These are phyloP conservation scores for Lindbergichthys nudifrons DNA, from an alignment of 2,797 vertebrate genomes.

Conservation along the genomic window DNA sequence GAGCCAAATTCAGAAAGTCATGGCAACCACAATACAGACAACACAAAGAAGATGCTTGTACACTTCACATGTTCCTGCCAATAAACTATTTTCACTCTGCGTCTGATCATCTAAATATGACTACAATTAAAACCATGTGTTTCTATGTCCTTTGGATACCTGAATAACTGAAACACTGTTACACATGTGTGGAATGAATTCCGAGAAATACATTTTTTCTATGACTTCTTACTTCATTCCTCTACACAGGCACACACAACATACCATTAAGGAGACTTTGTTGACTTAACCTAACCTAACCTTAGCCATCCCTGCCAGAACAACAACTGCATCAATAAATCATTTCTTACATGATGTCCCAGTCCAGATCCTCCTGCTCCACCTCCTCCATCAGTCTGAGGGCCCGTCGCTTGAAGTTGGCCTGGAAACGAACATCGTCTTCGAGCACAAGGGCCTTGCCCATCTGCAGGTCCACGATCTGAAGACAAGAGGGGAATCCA, in stretches of 20 bases:
- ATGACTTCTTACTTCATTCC: not conserved
- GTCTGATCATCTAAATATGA: not conserved
- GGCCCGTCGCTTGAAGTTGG: conserved; percentile 90
- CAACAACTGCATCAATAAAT: not conserved
- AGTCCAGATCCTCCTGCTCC: conserved; percentile 84
- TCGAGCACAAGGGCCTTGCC: conserved; percentile 89
- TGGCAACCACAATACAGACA: not conserved
- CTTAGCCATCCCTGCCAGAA: not conserved
- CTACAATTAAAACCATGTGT: conserved; percentile 15
- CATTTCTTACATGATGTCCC: conserved; percentile 93
- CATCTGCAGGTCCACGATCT: conserved; percentile 90
- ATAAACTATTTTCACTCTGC: conserved; percentile 1
- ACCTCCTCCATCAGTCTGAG: conserved; percentile 89
- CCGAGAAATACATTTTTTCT: not conserved
- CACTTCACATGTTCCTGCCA: not conserved
- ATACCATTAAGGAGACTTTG: not conserved
- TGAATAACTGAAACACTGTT: not conserved
- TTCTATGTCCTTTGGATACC: not conserved
- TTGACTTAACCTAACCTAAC: not conserved
- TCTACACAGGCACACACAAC: not conserved
- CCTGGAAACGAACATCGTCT: conserved; percentile 93
- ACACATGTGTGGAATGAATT: not conserved
- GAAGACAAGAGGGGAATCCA: not conserved
- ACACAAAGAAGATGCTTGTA: not conserved
- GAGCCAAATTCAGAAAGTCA: not conserved